Evolutionary conservation across 2,797 vertebrate genomes (phyloP).

Genomic region (Syndactyla subalaris): DNA sequence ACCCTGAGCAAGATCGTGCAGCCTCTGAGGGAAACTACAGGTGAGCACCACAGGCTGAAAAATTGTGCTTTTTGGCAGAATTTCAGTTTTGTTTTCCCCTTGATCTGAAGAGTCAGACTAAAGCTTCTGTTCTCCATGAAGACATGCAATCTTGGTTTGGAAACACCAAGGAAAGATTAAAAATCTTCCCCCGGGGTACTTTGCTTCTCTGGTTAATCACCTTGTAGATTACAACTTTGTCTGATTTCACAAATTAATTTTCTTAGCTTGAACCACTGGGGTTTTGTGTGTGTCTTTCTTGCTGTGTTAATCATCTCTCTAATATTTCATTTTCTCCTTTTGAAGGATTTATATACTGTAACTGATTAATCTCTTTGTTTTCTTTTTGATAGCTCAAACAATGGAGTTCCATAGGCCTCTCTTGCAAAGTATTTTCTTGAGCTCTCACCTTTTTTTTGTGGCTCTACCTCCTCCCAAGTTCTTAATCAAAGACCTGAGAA

Average conservation of each 20-base stretch:
- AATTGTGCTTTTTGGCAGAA: neutral
- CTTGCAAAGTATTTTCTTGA: neutral
- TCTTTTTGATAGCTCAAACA: neutral
- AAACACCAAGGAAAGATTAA: neutral
- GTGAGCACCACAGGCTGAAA: neutral
- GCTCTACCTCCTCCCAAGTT: neutral
- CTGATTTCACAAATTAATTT: constrained; percentile 11
- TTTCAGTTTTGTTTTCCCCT: neutral
- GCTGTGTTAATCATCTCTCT: neutral
- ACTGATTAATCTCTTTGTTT: neutral
- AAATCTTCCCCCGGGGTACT: neutral
- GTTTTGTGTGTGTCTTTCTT: neutral
- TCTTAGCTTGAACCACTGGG: neutral
- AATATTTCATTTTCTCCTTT: neutral
- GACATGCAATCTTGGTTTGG: neutral
- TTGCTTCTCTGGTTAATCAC: constrained; percentile 1
- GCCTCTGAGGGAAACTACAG: neutral
- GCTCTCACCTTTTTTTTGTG: neutral
- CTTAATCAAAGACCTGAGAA: neutral
- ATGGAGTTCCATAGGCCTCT: neutral
- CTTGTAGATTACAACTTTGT: neutral
- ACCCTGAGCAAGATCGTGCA: too few relatives aligned
- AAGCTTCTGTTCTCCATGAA: neutral
- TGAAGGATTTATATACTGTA: neutral
- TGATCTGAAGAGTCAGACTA: neutral